Evolutionary conservation across 2,797 vertebrate genomes (phyloP).

Genomic region (Anolis apletophallus): DNA sequence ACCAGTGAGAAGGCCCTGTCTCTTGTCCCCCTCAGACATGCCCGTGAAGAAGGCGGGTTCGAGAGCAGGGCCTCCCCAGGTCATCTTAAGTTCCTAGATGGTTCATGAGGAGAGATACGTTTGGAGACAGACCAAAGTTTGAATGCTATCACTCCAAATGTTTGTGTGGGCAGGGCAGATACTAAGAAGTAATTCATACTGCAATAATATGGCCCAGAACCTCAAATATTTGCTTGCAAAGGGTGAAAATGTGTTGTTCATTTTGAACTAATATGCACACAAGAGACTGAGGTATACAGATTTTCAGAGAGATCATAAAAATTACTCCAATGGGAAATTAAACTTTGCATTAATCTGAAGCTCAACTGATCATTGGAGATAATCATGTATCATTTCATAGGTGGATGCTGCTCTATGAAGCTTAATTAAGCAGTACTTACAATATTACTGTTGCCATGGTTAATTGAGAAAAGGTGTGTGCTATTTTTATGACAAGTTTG

Average conservation of each 20-base stretch:
- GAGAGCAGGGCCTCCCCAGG: no score
- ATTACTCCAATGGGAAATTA: constrained; percentile 31
- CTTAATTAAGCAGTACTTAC: constrained; percentile 44
- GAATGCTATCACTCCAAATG: no score
- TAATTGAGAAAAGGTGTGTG: constrained; percentile 30
- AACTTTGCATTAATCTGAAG: constrained; percentile 26
- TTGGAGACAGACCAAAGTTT: no score
- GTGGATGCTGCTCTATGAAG: neutral
- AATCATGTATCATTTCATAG: constrained; percentile 46
- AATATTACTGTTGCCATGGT: constrained; percentile 42
- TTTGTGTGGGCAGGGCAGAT: no score
- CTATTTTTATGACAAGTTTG: constrained; percentile 42
- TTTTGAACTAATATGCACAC: constrained; percentile 18
- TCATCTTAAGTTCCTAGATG: no score
- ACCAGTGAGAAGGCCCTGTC: no score
- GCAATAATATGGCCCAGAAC: neutral
- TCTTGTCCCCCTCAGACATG: no score
- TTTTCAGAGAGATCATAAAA: constrained; percentile 28
- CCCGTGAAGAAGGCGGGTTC: no score
- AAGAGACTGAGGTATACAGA: neutral
- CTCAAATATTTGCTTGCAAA: neutral
- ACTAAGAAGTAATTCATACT: no score
- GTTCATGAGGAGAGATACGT: no score
- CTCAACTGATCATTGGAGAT: constrained; percentile 25
- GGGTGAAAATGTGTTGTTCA: neutral